A percentile compares a stretch with the other conserved stretches of the same genome.
phyloP scores from a whole-genome alignment of 2,113 vertebrate genomes.

The Rhegmatorhina hoffmannsi region DNA sequence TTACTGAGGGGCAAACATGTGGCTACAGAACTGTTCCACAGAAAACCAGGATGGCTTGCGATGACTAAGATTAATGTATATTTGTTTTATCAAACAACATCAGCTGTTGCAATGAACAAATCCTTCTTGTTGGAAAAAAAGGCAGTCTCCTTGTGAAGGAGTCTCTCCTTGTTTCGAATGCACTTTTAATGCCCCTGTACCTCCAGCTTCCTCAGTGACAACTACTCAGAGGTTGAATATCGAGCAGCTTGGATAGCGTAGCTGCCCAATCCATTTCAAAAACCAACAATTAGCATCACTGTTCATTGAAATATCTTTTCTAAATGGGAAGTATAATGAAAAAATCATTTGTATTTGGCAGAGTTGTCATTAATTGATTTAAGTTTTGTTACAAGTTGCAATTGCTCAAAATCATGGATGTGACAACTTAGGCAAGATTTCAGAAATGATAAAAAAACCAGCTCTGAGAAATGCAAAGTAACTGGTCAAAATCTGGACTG shows the following conservation, averaged over 20 bases:
- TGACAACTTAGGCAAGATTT: background rate
- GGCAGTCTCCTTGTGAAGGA: background rate
- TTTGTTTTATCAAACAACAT: background rate
- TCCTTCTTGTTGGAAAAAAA: background rate
- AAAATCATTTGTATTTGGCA: background rate
- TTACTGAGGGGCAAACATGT: background rate
- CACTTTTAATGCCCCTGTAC: background rate
- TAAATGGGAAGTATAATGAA: background rate
- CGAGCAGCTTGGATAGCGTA: background rate
- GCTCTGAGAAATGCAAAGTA: background rate
- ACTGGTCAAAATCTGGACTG: background rate
- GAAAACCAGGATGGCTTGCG: background rate
- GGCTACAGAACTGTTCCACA: background rate
- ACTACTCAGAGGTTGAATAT: fast-evolving
- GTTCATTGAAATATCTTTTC: background rate
- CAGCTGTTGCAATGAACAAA: background rate
- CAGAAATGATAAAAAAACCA: background rate
- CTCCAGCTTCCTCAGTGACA: background rate
- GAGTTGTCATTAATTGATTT: fast-evolving
- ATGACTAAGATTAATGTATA: background rate
- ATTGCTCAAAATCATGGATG: background rate
- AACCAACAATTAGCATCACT: background rate
- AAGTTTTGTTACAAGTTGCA: background rate
- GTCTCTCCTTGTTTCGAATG: background rate
- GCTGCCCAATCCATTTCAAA: background rate